Evolutionary conservation across 2,113 vertebrate species (phyloP).

Genomic region (Cisticola juncidis): DNA sequence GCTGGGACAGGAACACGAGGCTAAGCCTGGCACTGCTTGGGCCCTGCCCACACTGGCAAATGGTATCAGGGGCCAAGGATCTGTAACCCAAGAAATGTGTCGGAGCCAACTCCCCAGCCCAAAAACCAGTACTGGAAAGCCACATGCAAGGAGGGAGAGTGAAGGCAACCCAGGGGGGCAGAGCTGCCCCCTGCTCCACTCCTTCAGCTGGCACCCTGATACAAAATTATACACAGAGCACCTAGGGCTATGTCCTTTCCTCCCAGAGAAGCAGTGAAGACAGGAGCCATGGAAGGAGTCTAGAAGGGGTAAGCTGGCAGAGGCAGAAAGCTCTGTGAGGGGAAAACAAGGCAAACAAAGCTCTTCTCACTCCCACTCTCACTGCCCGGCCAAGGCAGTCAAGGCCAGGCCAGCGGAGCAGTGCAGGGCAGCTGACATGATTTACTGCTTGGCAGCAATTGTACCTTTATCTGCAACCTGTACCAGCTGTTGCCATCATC

Average conservation of each 20-base stretch:
- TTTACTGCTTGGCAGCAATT: neutral
- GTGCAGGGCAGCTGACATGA: neutral
- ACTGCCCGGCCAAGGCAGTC: fast-evolving
- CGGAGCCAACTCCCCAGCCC: fast-evolving
- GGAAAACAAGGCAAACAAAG: neutral
- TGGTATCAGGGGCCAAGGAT: fast-evolving
- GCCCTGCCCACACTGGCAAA: neutral
- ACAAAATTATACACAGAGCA: neutral
- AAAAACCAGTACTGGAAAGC: neutral
- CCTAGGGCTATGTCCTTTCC: no score
- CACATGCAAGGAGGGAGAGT: fast-evolving
- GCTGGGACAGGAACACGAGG: fast-evolving
- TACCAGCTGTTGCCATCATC: neutral
- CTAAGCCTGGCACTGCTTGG: neutral
- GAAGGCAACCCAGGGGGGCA: neutral
- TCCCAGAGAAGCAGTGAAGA: neutral
- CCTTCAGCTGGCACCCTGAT: neutral
- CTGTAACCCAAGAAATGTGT: neutral
- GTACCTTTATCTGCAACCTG: neutral
- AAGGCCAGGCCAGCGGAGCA: neutral
- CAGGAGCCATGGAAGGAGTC: neutral
- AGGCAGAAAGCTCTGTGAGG: neutral
- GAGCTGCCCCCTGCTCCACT: neutral
- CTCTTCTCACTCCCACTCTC: neutral
- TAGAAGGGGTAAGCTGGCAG: neutral